Evolutionary conservation across 1,140 invertebrate species (phyloP).

Genomic region (Megathymus violae): DNA sequence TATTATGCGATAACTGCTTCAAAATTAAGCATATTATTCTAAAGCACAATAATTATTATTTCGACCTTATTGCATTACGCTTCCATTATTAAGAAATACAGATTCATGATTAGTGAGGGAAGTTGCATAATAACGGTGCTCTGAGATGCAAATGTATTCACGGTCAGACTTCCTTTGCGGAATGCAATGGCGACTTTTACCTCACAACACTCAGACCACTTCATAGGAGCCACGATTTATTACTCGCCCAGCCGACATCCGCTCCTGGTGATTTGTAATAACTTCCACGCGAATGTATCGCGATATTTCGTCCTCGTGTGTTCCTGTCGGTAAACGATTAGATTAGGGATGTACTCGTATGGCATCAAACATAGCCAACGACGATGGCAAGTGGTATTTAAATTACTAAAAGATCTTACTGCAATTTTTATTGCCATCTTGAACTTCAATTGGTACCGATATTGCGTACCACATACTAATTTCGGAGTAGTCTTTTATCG

Average conservation of each 20-base stretch:
- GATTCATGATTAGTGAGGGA: conserved; percentile 9
- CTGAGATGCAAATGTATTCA: conserved; percentile 30
- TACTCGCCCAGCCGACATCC: conserved; percentile 39
- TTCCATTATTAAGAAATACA: conserved; percentile 18
- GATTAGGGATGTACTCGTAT: conserved; percentile 58
- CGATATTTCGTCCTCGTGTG: conserved; percentile 49
- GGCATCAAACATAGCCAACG: conserved; percentile 47
- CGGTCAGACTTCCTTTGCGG: conserved; percentile 32
- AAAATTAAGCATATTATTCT: too few relatives aligned
- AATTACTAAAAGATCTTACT: conserved; percentile 33
- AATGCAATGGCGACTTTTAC: conserved; percentile 28
- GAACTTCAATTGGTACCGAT: conserved; percentile 45
- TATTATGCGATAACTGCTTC: too few relatives aligned
- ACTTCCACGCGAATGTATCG: conserved; percentile 29
- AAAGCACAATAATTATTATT: too few relatives aligned
- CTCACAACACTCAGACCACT: conserved; percentile 25
- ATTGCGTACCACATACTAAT: conserved; percentile 38
- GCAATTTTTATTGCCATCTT: conserved; percentile 54
- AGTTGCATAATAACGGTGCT: conserved; percentile 26
- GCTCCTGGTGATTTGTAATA: conserved; percentile 43
- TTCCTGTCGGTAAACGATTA: conserved; percentile 52
- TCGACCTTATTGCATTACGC: not conserved
- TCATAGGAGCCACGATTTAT: conserved; percentile 38
- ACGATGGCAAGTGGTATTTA: conserved; percentile 56
- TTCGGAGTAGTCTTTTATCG: not conserved